These are phyloP conservation scores for Entomobrya proxima DNA, from an alignment of 2,888 invertebrate species.

Conservation along the genomic window DNA sequence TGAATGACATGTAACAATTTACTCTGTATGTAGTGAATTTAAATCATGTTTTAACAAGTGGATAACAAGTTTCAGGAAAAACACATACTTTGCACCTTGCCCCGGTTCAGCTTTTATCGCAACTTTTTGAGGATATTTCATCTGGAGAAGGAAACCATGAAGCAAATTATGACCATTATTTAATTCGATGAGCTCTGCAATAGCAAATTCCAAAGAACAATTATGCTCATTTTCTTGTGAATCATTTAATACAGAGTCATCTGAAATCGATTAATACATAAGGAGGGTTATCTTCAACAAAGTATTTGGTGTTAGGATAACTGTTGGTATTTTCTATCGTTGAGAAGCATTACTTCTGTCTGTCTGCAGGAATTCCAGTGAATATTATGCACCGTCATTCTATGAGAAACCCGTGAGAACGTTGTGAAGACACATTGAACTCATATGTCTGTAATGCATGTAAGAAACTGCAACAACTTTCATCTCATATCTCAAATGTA, in stretches of 20 bases:
- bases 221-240: slow-evolving; percentile 2
- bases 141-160: neutral
- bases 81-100: no score
- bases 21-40: neutral
- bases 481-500: no score
- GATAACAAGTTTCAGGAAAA: no score
- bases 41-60: no score
- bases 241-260: neutral
- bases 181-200: neutral
- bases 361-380: slow-evolving; percentile 13
- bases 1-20: neutral
- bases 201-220: slow-evolving; percentile 5
- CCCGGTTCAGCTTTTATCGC: no score
- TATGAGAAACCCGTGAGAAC: slow-evolving; percentile 42
- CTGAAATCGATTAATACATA: neutral
- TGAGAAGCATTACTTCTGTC: neutral
- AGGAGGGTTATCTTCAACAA: no score
- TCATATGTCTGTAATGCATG: no score
- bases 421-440: neutral
- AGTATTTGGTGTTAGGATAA: neutral
- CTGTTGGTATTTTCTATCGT: neutral
- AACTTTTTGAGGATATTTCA: no score
- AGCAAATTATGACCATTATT: slow-evolving; percentile 4
- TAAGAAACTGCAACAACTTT: no score
- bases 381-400: slow-evolving; percentile 55